phyloP scores from a whole-genome alignment of 2,113 vertebrate genomes.

The Oryzias curvinotus region DNA sequence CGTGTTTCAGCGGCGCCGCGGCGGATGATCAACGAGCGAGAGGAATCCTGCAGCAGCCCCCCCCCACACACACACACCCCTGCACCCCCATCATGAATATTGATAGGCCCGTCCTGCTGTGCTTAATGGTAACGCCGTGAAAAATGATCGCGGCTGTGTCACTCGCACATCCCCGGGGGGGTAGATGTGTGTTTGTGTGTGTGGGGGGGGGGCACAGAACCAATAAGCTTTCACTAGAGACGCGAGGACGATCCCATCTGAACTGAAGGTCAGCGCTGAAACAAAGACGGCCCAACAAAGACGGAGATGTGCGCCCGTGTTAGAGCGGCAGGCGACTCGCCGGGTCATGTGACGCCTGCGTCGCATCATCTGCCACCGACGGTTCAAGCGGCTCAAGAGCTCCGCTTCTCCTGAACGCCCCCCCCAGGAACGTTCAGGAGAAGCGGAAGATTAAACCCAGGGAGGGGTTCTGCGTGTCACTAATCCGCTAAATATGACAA shows the following conservation, averaged over 20 bases:
- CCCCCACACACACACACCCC: conserved; percentile 17
- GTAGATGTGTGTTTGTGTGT: too few relatives aligned
- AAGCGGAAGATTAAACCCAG: not conserved
- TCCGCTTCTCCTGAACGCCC: too few relatives aligned
- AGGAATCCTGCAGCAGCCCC: conserved; percentile 24
- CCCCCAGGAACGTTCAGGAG: conserved; percentile 27
- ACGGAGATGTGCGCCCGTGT: conserved; percentile 27
- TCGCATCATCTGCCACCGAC: conserved; percentile 26
- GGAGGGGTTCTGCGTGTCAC: too few relatives aligned
- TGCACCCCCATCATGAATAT: conserved; percentile 74
- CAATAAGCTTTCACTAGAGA: conserved; percentile 50
- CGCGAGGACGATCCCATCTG: conserved; percentile 52
- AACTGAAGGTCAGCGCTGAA: conserved; percentile 34
- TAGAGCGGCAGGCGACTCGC: not conserved
- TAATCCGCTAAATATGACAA: too few relatives aligned
- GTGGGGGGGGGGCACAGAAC: conserved; percentile 1
- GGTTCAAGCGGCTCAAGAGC: conserved; percentile 21
- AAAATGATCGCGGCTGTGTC: conserved; percentile 67
- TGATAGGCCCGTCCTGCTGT: conserved; percentile 60
- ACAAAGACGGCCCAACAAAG: conserved; percentile 5
- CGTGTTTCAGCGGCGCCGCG: too few relatives aligned
- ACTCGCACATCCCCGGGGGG: conserved; percentile 43
- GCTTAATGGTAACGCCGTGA: conserved; percentile 71
- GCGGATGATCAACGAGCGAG: conserved; percentile 21
- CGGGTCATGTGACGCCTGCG: conserved; percentile 7